A percentile compares a stretch with the other conserved stretches of the same genome.
These are phyloP conservation scores for Mantis religiosa DNA, from an alignment of 2,888 invertebrate species.

Conservation along the genomic window DNA sequence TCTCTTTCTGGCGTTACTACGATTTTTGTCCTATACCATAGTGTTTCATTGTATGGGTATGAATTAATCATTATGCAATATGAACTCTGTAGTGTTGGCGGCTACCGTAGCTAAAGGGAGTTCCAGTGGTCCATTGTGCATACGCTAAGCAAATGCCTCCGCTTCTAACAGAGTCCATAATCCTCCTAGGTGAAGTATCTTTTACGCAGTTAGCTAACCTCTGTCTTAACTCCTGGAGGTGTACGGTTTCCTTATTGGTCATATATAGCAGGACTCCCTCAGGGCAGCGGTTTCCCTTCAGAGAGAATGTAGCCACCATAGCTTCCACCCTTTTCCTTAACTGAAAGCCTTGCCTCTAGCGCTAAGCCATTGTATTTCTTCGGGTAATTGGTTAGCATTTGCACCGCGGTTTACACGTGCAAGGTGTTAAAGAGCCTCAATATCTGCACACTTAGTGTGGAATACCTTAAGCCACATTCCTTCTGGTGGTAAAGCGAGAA, in stretches of 20 bases:
- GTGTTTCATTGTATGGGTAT: constrained; percentile 5
- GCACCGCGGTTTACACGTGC: background rate
- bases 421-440: background rate
- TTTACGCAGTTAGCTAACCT: background rate
- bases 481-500: background rate
- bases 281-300: background rate
- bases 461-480: background rate
- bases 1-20: constrained; percentile 1
- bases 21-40: constrained; percentile 10
- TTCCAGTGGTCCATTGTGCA: background rate
- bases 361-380: background rate
- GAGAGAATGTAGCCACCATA: background rate
- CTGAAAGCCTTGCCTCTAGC: background rate
- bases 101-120: background rate
- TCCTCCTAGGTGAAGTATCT: constrained; percentile 1
- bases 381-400: background rate
- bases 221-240: background rate
- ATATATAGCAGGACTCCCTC: background rate
- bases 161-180: background rate
- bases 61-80: constrained; percentile 16
- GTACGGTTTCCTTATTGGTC: background rate
- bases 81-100: background rate
- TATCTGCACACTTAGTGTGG: background rate
- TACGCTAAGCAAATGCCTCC: background rate
- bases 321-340: background rate